phyloP scores from a whole-genome alignment of 2,888 invertebrate species.

The Brachyptera risi region DNA sequence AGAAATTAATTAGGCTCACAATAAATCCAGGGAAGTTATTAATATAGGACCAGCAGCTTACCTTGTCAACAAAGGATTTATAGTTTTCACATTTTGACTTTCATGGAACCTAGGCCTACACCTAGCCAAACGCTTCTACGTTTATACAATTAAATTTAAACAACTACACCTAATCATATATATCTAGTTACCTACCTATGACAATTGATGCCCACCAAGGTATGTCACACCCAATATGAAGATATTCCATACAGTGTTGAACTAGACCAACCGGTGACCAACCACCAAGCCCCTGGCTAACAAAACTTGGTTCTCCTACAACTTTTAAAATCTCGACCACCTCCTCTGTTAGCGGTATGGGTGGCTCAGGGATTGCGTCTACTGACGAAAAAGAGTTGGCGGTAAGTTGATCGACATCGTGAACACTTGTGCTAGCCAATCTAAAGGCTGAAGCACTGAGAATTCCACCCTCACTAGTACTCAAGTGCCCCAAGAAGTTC shows the following conservation, averaged over 20 bases:
- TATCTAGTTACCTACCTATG: constrained; percentile 50
- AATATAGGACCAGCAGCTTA: no score
- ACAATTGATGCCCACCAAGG: constrained; percentile 94
- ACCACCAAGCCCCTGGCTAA: constrained; percentile 77
- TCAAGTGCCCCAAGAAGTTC: not conserved
- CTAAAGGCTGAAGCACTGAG: not conserved
- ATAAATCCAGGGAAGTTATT: no score
- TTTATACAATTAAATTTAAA: no score
- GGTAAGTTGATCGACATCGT: not conserved
- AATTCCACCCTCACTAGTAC: not conserved
- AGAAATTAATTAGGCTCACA: no score
- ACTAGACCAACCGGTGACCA: constrained; percentile 79
- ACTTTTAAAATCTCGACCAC: constrained; percentile 14
- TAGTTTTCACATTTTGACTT: no score
- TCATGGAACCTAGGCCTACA: no score
- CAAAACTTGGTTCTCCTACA: constrained; percentile 70
- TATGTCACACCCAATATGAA: constrained; percentile 74
- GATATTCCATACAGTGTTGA: constrained; percentile 72
- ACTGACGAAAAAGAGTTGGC: not conserved
- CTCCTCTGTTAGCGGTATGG: constrained; percentile 7
- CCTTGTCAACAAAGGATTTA: no score
- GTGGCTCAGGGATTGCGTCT: constrained; percentile 28
- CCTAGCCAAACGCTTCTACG: no score
- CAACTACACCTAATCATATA: no score
- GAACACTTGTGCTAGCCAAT: constrained; percentile 17